These are phyloP conservation scores for Euborellia annulipes DNA, from an alignment of 1,140 invertebrate species.

Conservation along the genomic window DNA sequence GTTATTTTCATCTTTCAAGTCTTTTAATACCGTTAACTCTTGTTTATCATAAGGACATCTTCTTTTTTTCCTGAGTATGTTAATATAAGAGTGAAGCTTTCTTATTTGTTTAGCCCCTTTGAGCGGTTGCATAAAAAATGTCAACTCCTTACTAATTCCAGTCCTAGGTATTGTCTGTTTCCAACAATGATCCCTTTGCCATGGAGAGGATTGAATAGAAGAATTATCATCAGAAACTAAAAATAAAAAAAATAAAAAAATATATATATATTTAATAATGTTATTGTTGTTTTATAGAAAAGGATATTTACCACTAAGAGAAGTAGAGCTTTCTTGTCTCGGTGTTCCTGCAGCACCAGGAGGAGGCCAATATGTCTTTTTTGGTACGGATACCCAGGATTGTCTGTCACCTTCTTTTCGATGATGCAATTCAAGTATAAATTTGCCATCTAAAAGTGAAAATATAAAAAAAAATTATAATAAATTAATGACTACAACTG, in stretches of 20 bases:
- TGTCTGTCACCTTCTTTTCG: conserved; percentile 61
- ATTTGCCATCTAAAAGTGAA: conserved; percentile 51
- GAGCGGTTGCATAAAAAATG: conserved; percentile 41
- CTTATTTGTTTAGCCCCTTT: conserved; percentile 10
- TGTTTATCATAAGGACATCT: conserved; percentile 9
- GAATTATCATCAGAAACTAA: conserved; percentile 74
- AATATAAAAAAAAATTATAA: not conserved
- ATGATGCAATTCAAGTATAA: conserved; percentile 70
- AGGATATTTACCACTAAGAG: conserved; percentile 37
- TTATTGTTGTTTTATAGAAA: not conserved
- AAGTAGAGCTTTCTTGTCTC: conserved; percentile 42
- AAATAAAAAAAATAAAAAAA: conserved; percentile 16
- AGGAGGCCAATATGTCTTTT: conserved; percentile 71
- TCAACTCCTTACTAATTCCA: conserved; percentile 52
- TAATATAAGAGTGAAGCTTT: conserved; percentile 7
- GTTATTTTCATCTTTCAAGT: too few relatives aligned
- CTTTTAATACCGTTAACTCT: too few relatives aligned
- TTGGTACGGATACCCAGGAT: conserved; percentile 71
- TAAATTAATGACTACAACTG: too few relatives aligned
- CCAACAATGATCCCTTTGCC: conserved; percentile 75
- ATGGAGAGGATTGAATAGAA: conserved; percentile 72
- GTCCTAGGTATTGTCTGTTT: conserved; percentile 59
- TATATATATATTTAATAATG: not conserved
- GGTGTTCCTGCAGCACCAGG: conserved; percentile 45
- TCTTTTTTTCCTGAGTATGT: conserved; percentile 11